Evolutionary conservation across 2,888 invertebrate genomes (phyloP).

Genomic region (Dryadula phaetusa): DNA sequence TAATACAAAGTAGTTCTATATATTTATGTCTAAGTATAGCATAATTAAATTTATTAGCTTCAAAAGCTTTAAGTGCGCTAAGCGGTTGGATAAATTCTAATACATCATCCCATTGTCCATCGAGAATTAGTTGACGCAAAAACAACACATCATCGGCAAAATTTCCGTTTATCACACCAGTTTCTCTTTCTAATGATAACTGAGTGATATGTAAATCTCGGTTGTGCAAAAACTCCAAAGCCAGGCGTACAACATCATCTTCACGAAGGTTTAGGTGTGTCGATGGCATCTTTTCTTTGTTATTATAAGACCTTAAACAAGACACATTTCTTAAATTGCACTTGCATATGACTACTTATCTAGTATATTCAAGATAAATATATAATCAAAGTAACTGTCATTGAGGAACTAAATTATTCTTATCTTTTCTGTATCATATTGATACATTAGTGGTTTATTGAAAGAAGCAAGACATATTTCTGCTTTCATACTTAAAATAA

Average conservation of each 20-base stretch:
- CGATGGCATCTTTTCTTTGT: constrained; percentile 86
- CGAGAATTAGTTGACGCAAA: constrained; percentile 96
- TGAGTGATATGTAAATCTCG: constrained; percentile 96
- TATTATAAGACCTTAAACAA: constrained; percentile 58
- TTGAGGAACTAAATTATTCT: background rate
- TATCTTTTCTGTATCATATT: constrained; percentile 3
- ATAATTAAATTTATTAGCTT: constrained; percentile 93
- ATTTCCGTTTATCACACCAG: constrained; percentile 96
- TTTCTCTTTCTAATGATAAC: constrained; percentile 96
- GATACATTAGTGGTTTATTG: constrained; percentile 9
- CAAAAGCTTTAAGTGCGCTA: constrained; percentile 91
- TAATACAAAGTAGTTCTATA: constrained; percentile 96
- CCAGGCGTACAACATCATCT: constrained; percentile 94
- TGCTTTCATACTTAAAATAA: background rate
- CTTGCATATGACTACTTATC: background rate
- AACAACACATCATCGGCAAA: constrained; percentile 97
- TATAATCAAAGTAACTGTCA: background rate
- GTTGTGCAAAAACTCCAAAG: constrained; percentile 94
- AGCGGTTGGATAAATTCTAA: constrained; percentile 98
- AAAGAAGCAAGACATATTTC: background rate
- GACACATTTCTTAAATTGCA: background rate
- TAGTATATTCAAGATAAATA: constrained; percentile 2
- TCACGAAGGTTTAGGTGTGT: constrained; percentile 93
- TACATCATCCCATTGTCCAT: constrained; percentile 99
- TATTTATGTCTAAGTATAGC: constrained; percentile 96